These are phyloP conservation scores for Drosophila novamexicana DNA, from an alignment of 1,140 invertebrate genomes.

Conservation along the genomic window DNA sequence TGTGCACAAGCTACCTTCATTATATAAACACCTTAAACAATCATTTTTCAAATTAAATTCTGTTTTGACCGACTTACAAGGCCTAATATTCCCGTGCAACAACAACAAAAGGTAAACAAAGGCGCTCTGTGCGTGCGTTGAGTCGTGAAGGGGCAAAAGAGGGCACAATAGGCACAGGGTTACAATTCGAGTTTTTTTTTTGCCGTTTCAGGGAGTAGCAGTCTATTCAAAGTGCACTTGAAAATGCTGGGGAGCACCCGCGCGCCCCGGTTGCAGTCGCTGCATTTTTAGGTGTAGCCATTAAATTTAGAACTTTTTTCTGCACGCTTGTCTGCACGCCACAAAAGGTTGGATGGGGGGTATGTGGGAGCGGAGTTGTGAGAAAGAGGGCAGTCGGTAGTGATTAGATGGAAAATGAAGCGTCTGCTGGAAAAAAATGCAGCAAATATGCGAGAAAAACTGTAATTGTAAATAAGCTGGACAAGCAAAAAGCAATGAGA, in stretches of 20 bases:
- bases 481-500: background rate
- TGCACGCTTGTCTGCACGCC: conserved; percentile 76
- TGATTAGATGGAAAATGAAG: conserved; percentile 79
- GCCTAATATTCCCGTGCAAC: conserved; percentile 2
- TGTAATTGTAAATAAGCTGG: conserved; percentile 8
- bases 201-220: conserved; percentile 28
- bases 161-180: background rate
- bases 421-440: conserved; percentile 55
- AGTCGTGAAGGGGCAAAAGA: conserved; percentile 56
- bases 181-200: conserved; percentile 44
- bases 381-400: conserved; percentile 49
- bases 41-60: conserved; percentile 16
- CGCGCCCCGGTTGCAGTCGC: conserved; percentile 58
- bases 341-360: conserved; percentile 20
- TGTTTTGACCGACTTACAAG: background rate
- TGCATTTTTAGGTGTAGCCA: conserved; percentile 82
- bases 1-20: background rate
- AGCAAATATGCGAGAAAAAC: conserved; percentile 32
- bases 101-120: conserved; percentile 60
- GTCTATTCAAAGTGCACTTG: conserved; percentile 70
- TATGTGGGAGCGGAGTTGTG: background rate
- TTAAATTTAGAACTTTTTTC: conserved; percentile 81
- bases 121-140: conserved; percentile 68
- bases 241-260: conserved; percentile 52
- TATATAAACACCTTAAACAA: background rate